Percentiles rank a stretch among this genome's conserved stretches.
phyloP scores from a whole-genome alignment of 2,797 vertebrate species.

The Holocentrus rufus region DNA sequence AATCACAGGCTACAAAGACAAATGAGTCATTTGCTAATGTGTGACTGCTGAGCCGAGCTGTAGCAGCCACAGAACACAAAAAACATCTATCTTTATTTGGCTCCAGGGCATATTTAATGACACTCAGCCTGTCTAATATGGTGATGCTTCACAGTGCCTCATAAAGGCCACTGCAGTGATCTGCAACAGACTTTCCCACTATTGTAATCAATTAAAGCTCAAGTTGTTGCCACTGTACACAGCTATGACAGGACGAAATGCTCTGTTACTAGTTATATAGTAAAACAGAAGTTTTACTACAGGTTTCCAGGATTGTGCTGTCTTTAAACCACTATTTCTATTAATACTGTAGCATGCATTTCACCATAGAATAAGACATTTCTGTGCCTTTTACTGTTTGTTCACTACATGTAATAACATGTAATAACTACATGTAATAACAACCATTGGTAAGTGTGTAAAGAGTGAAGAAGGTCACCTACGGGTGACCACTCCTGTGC shows the following conservation, averaged over 20 bases:
- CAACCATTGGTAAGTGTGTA: background rate
- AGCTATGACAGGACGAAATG: constrained; percentile 7
- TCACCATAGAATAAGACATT: background rate
- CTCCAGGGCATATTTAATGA: constrained; percentile 2
- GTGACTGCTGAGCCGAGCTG: constrained; percentile 33
- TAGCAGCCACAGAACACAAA: constrained; percentile 10
- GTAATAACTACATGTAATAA: too few species aligned
- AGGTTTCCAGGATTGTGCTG: too few species aligned
- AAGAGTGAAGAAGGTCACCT: constrained; percentile 60
- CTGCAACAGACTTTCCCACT: constrained; percentile 30
- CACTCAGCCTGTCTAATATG: constrained; percentile 1
- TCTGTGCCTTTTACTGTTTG: too few species aligned
- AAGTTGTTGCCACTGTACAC: constrained; percentile 2
- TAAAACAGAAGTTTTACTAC: too few species aligned
- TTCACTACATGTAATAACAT: too few species aligned
- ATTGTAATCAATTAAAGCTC: constrained; percentile 27
- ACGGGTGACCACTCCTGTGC: constrained; percentile 99
- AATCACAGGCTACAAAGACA: constrained; percentile 36
- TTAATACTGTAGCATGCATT: background rate
- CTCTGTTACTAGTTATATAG: background rate
- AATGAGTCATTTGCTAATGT: constrained; percentile 47
- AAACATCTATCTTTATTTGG: constrained; percentile 15
- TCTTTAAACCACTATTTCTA: background rate
- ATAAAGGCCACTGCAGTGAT: constrained; percentile 9
- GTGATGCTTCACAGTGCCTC: constrained; percentile 18